A percentile compares a stretch with the other conserved stretches of the same genome.
These are phyloP conservation scores for Clamator glandarius DNA, from an alignment of 2,797 vertebrate genomes.

Conservation along the genomic window DNA sequence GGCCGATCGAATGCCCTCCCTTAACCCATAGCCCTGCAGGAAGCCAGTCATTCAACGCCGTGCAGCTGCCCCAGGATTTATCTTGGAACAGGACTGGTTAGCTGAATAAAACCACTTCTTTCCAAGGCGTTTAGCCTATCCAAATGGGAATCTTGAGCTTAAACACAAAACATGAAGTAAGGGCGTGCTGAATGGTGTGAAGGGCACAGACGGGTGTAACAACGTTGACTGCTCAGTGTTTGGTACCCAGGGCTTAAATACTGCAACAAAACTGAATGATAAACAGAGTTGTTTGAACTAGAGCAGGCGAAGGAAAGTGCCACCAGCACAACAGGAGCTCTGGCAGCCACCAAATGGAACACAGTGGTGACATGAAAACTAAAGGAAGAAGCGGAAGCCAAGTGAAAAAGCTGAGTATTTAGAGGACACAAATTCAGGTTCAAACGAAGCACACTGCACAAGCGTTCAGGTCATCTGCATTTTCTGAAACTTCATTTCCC, in stretches of 20 bases:
- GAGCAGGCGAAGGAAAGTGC: background rate
- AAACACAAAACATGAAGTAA: background rate
- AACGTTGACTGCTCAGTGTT: background rate
- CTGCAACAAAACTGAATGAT: background rate
- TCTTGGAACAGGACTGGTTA: background rate
- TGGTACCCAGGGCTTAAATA: background rate
- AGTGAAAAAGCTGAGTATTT: background rate
- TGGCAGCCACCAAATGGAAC: background rate
- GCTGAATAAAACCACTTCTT: background rate
- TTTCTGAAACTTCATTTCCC: background rate
- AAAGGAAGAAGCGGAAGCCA: background rate
- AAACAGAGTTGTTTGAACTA: background rate
- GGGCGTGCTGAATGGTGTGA: background rate
- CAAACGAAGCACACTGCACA: background rate
- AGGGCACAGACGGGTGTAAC: background rate
- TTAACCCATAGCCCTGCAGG: background rate
- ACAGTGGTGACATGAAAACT: background rate
- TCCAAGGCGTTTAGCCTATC: background rate
- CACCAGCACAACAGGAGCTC: background rate
- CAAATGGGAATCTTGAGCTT: background rate
- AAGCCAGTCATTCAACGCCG: background rate
- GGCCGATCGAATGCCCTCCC: background rate
- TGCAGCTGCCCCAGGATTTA: background rate
- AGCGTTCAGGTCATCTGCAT: background rate
- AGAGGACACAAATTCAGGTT: background rate